phyloP scores from a whole-genome alignment of 2,797 vertebrate species.

The Falco cherrug region DNA sequence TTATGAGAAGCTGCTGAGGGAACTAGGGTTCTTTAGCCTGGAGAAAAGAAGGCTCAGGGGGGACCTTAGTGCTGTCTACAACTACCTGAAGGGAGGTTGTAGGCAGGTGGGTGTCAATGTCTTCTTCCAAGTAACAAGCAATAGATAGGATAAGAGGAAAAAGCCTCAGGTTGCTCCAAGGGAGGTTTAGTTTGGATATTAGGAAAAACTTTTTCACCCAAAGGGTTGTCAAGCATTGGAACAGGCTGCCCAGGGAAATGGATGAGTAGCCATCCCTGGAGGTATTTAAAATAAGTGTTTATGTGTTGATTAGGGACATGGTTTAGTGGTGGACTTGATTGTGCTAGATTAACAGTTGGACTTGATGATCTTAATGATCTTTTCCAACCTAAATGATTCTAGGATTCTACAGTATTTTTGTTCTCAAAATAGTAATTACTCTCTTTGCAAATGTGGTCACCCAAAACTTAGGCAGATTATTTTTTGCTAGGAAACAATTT shows the following conservation, averaged over 20 bases:
- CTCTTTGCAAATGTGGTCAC: neutral
- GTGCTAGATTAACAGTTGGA: no score
- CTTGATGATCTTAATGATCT: no score
- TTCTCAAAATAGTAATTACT: neutral
- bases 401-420: neutral
- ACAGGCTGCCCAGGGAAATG: neutral
- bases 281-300: accelerated
- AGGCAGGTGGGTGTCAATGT: no score
- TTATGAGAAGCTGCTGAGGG: neutral
- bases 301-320: no score
- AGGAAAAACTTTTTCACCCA: neutral
- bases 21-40: neutral
- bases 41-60: neutral
- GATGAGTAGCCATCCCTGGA: neutral
- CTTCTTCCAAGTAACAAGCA: neutral
- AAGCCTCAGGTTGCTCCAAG: no score
- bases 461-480: neutral
- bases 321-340: no score
- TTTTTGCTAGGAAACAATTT: neutral
- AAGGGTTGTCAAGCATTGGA: neutral
- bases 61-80: neutral
- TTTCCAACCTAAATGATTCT: no score
- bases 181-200: no score
- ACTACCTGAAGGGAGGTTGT: neutral
- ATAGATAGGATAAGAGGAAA: no score